Base-by-base conservation (phyloP, 1,140 invertebrate genomes). In the Campoletis sonorensis region DNA sequence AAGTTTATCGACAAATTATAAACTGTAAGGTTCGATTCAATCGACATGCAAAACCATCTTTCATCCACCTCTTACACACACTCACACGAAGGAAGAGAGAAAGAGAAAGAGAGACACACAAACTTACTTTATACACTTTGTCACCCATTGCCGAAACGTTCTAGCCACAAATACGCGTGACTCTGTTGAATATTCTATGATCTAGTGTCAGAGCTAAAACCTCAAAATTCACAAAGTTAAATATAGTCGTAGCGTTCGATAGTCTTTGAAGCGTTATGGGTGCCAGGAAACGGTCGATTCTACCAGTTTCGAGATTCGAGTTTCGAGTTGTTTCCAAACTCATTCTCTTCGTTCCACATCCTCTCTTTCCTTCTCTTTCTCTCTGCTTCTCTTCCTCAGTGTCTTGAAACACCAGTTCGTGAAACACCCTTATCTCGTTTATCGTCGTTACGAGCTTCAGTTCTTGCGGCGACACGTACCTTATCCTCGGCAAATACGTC, bases 101-200 rank as follows among this genome's bases (percentile, higher is more conserved):
- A n/a, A n/a, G n/a, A n/a, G n/a, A n/a, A n/a, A n/a, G n/a, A n/a
- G n/a, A 23, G 2, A 1, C 23, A 15, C 61, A 7, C 23, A 15
- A 1, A 45, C 61, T 23, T 2, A 11, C 61, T 21, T 11, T 21
- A 33, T 4, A 70, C 67, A 70, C 67, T 70, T 70, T 70, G 67
- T 70, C 67, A 70, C 30, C 67, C 67, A 18, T 70, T 33, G 30
- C 30, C 30, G 10, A 70, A 70, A 33, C 67, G 67, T 10, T 5
- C 16, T 18, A 33, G n/a, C 67, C 67, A 70, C 67, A 70, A 70
- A 70, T 70, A 70, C 67, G 21, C 67, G 15, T 33, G 67, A 11
- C 67, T 70, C 27, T 27, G 21, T 70, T 70, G 67, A 70, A 70
- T 70, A 70, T 70, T 70, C 67, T 70, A 70, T 70, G 67, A 70